Base-by-base conservation (phyloP, 1,140 invertebrate genomes). In the Formica exsecta region DNA sequence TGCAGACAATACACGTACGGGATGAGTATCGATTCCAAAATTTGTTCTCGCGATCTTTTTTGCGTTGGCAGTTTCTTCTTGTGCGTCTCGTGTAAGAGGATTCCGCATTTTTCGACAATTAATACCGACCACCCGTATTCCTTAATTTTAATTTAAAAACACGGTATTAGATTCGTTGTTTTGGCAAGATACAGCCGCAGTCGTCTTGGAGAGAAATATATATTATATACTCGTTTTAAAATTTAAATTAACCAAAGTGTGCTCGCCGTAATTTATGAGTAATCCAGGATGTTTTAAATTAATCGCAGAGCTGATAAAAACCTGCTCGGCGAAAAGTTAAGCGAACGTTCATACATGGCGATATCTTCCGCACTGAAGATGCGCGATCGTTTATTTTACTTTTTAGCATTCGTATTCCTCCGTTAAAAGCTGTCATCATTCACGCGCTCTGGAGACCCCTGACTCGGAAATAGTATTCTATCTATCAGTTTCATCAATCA, bases 401-500 rank as follows among this genome's bases (percentile, higher is more conserved):
- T 71, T 68, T 81, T 81, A 57, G 66, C 79, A 81, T 73, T 44
- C 62, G 62, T 68, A 44, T 66, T 66, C 22, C 48, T 80, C 41
- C 54, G 66, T 81, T 81, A 73, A 81, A 81, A 81, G 77, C 77
- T 81, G 77, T 71, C 77, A 71, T 71, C 51, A 71, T 81, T 81
- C 66, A 71, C 51, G 66, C 77, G 65, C 77, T 59, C 51, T 38
- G 66, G 66, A 81, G 66, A 71, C 77, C n/a, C 83, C 36, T 86
- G 79, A 89, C 77, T 89, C 64, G 71, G 41, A 65, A 83, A 83
- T 44, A 80, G 57, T 36, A 54, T 66, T 44, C 41, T 83, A 85
- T 85, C 61, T 86, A 84, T 76, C 77, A 65, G 65, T 32, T 22
- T 57, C 64, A 68, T 79, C 85, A 75, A 77, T 90, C 86, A 22